Percentiles rank a stretch among this genome's conserved stretches.
These are phyloP conservation scores for Agapornis roseicollis DNA, from an alignment of 2,113 vertebrate genomes.

Conservation along the genomic window DNA sequence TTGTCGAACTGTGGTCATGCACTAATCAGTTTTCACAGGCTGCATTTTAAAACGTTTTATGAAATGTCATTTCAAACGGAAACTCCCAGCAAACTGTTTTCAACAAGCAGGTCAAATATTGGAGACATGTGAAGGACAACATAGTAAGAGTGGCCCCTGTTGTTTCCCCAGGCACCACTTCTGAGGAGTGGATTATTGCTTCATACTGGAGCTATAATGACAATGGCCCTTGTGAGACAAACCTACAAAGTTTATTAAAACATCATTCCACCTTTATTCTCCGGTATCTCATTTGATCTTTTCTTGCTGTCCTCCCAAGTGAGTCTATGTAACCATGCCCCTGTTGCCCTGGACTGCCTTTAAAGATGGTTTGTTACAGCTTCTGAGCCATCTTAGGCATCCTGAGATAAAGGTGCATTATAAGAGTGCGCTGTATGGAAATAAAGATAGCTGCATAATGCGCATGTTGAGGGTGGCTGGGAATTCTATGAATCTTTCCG, in stretches of 20 bases:
- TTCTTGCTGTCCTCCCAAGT: background rate
- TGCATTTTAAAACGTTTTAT: background rate
- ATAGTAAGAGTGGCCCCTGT: accelerated
- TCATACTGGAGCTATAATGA: background rate
- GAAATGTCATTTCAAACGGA: background rate
- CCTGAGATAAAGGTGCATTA: background rate
- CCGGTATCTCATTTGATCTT: background rate
- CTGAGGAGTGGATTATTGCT: background rate
- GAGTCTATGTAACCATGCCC: background rate
- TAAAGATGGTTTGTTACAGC: background rate
- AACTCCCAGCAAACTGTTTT: background rate
- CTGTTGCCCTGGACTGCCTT: background rate
- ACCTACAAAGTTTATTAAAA: background rate
- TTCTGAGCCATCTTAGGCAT: background rate
- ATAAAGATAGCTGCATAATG: accelerated
- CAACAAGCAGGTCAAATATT: background rate
- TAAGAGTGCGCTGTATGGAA: background rate
- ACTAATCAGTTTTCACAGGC: background rate
- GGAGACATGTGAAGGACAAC: background rate
- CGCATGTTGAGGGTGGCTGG: background rate
- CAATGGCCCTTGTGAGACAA: background rate
- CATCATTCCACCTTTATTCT: background rate
- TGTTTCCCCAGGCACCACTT: background rate
- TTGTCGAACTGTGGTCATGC: background rate
- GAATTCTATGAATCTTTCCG: background rate